phyloP scores from a whole-genome alignment of 2,888 invertebrate species.

The Mayetiola destructor region DNA sequence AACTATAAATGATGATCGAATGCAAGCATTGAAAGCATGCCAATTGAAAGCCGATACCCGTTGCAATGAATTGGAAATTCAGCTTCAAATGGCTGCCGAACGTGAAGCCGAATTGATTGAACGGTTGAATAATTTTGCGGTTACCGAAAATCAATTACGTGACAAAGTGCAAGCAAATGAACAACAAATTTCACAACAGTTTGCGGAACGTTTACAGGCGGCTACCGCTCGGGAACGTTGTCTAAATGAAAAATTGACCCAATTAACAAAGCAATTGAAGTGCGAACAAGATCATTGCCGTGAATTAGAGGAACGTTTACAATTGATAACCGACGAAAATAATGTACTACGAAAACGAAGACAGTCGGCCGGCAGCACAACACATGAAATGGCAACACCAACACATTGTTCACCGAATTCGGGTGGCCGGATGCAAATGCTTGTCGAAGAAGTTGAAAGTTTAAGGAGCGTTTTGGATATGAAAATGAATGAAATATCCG shows the following conservation, averaged over 20 bases:
- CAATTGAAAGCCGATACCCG: conserved; percentile 26
- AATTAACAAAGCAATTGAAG: conserved; percentile 28
- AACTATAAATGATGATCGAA: conserved; percentile 26
- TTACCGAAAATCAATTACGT: conserved; percentile 26
- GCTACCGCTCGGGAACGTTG: conserved; percentile 28
- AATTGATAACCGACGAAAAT: conserved; percentile 31
- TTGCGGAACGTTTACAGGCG: conserved; percentile 24
- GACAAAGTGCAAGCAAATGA: conserved; percentile 27
- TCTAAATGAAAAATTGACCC: conserved; percentile 27
- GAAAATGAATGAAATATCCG: conserved; percentile 70
- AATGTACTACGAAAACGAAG: conserved; percentile 23
- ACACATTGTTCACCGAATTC: not conserved
- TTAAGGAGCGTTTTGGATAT: conserved; percentile 77
- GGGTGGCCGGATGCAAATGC: conserved; percentile 22
- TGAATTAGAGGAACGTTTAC: conserved; percentile 30
- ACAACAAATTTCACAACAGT: conserved; percentile 23
- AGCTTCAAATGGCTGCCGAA: conserved; percentile 34
- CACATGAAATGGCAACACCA: not conserved
- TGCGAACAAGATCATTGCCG: conserved; percentile 27
- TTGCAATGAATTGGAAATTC: conserved; percentile 26
- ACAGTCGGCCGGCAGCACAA: conserved; percentile 11
- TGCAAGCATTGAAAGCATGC: conserved; percentile 25
- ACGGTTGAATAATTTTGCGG: conserved; percentile 24
- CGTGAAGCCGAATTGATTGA: conserved; percentile 26
- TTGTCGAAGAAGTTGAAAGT: conserved; percentile 65